Base-by-base conservation (phyloP, 2,113 vertebrate species). In the Dipodomys ordii region DNA sequence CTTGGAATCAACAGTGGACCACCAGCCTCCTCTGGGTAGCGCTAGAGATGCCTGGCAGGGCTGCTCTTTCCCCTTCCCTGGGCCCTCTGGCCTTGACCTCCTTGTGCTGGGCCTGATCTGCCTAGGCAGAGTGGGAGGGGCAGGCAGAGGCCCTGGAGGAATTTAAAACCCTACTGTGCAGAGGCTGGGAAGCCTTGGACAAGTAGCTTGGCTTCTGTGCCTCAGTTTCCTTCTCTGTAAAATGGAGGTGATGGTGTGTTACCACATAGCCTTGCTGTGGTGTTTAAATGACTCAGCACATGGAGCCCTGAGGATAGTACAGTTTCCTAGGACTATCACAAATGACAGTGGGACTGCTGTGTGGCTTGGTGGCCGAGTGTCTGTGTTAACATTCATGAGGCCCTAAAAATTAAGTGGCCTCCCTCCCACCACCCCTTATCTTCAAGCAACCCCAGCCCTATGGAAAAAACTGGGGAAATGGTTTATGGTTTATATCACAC, bases 121-220 rank as follows among this genome's bases (percentile, higher is more conserved):
- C 39, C 39, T 39, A 3, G 39, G 39, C 39, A 5, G 39, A 39
- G 39, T 39, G 39, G 39, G 39, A 39, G 39, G 60, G 60, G 87
- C 74, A 57, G 15, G 53, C 11, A 57, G 53, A 7, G 20, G 20
- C 28, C 25, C 32, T 32, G 4, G 9, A 16, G 22, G 20, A 11
- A 7, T 57, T 15, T 0, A 4, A 39, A 39, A 13, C 27, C 13
- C 32, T 39, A 32, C n/a, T 44, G 2, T 18, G 1, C 30, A 0
- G 46, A 27, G 83, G 76, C 81, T 30, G 68, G 44, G n/a, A 57
- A 20, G 27, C 30, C 35, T 23, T 4, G 57, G 68, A 10, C 46
- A 6, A 7, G 39, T n/a, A 30, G 1, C 62, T n/a, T 49, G 20
- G 9, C 62, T 30, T 44, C 83, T 25, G 46, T 1, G 2, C 12